A percentile compares a stretch with the other conserved stretches of the same genome.
Conservation (phyloP, 2,888 invertebrate genomes). For the Apodemia zela region DNA sequence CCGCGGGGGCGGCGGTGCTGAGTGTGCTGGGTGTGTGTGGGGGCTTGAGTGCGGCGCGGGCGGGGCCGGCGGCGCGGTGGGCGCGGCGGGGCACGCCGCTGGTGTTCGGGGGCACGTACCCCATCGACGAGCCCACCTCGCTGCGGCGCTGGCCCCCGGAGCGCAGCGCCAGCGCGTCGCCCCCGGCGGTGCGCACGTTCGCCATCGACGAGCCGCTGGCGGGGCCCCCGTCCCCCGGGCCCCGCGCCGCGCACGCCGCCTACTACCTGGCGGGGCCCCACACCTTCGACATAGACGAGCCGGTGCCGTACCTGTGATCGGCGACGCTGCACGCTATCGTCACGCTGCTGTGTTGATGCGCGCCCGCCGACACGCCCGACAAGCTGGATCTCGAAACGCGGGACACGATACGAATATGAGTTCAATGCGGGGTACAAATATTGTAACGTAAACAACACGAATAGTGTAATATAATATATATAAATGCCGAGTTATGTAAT, state of each 20-base stretch:
- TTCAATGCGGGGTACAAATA: no score
- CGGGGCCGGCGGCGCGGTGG: constrained; percentile 82
- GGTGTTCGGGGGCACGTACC: constrained; percentile 92
- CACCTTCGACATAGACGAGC: constrained; percentile 81
- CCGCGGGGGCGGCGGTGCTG: no score
- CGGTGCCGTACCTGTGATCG: constrained; percentile 47
- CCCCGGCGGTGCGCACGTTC: constrained; percentile 40
- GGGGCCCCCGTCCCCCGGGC: constrained; percentile 29
- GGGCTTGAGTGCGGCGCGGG: constrained; percentile 57
- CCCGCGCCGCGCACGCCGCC: constrained; percentile 35
- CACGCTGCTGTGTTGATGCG: not conserved
- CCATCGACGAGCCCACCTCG: constrained; percentile 84
- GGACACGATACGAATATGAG: no score
- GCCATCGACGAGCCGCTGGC: constrained; percentile 76
- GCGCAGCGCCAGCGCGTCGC: constrained; percentile 53
- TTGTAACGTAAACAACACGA: no score
- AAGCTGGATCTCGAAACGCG: no score
- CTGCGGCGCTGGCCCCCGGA: constrained; percentile 37
- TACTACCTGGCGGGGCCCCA: constrained; percentile 68
- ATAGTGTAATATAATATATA: no score
- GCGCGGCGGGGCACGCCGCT: constrained; percentile 83
- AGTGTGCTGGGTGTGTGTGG: no score
- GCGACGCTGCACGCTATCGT: not conserved
- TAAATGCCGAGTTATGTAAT: not conserved
- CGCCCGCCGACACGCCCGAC: no score